These are phyloP conservation scores for Laothoe populi DNA, from an alignment of 2,888 invertebrate species.

Conservation along the genomic window DNA sequence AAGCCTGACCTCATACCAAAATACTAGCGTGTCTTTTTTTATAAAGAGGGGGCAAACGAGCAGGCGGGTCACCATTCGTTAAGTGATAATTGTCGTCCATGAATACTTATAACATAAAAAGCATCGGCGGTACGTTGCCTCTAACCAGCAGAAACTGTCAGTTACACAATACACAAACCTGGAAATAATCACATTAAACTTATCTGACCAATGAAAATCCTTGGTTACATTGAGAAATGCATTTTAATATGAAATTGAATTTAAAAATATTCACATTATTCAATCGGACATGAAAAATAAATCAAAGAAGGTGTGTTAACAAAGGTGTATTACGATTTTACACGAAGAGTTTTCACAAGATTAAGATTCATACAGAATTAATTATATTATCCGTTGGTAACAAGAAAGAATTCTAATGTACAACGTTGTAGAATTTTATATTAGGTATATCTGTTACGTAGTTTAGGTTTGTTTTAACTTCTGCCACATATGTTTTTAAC, in stretches of 20 bases:
- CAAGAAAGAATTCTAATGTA: neutral
- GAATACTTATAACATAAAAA: too few species aligned
- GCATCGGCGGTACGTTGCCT: too few species aligned
- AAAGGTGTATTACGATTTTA: conserved; percentile 3
- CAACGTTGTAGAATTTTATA: neutral
- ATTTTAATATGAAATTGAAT: conserved; percentile 9
- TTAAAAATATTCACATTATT: conserved; percentile 3
- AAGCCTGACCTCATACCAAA: too few species aligned
- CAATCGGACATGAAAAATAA: conserved; percentile 3
- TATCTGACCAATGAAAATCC: conserved; percentile 10
- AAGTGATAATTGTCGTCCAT: too few species aligned
- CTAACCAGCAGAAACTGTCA: too few species aligned
- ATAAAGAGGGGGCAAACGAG: too few species aligned
- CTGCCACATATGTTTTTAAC: neutral
- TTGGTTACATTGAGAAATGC: conserved; percentile 11
- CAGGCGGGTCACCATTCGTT: too few species aligned
- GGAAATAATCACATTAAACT: conserved; percentile 5
- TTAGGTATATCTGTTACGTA: neutral
- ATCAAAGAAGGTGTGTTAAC: conserved; percentile 9
- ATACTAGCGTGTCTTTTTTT: too few species aligned
- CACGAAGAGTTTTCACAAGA: conserved; percentile 9
- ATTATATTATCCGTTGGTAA: neutral
- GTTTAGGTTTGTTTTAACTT: too few species aligned
- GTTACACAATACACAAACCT: too few species aligned
- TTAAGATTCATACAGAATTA: neutral